Conservation (phyloP, 2,797 vertebrate genomes). For the Notolepis coatsorum region DNA sequence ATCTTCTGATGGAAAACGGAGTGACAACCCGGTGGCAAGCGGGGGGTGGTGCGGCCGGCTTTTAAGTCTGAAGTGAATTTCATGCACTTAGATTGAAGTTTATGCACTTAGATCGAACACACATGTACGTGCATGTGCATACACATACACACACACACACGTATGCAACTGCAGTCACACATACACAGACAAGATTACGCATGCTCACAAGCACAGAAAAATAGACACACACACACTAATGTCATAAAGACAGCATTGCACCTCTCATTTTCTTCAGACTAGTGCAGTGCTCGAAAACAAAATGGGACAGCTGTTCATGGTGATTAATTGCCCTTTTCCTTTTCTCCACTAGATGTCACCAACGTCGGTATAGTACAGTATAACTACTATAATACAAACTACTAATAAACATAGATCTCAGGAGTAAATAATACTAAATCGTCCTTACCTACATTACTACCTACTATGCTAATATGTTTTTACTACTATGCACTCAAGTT, state of each 20-base stretch:
- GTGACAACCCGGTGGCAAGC: constrained; percentile 50
- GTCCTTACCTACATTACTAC: too few species aligned
- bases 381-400: too few species aligned
- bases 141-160: background rate
- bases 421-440: too few species aligned
- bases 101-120: constrained; percentile 3
- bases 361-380: too few species aligned
- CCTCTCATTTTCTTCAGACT: constrained; percentile 1
- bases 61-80: constrained; percentile 35
- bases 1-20: constrained; percentile 52
- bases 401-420: too few species aligned
- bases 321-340: too few species aligned
- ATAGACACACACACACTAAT: background rate
- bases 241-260: background rate
- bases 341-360: too few species aligned
- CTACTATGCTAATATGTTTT: too few species aligned
- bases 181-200: background rate
- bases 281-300: too few species aligned
- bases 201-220: background rate
- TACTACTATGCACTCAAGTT: too few species aligned
- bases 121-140: background rate
- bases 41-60: constrained; percentile 25
- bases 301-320: too few species aligned
- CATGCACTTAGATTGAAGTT: constrained; percentile 14
- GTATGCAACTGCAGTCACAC: background rate